A percentile compares a stretch with the other conserved stretches of the same genome.
Evolutionary conservation across 2,888 invertebrate species (phyloP).

Genomic region (Cheilosia soror): DNA sequence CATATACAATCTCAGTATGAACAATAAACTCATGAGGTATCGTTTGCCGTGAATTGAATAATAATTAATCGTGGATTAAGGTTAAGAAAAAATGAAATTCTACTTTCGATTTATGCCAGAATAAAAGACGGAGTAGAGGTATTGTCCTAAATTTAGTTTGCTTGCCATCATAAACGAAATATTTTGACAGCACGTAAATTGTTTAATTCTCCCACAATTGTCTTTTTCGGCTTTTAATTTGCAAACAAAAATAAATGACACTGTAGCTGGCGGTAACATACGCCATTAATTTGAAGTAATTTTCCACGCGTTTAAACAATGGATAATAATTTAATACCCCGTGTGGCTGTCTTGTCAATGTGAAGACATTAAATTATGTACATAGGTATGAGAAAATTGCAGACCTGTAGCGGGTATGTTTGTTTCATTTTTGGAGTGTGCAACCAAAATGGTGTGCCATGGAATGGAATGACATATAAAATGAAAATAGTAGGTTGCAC

Average conservation of each 20-base stretch:
- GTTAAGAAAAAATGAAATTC: slow-evolving; percentile 38
- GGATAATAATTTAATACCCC: slow-evolving; percentile 17
- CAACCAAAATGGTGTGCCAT: slow-evolving; percentile 11
- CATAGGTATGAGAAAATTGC: slow-evolving; percentile 36
- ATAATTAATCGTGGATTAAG: slow-evolving; percentile 57
- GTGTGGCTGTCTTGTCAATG: slow-evolving; percentile 27
- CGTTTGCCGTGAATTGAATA: slow-evolving; percentile 44
- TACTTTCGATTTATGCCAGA: slow-evolving; percentile 37
- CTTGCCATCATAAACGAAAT: background rate
- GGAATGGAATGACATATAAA: slow-evolving; percentile 12
- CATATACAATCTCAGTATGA: slow-evolving; percentile 17
- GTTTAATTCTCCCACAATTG: slow-evolving; percentile 43
- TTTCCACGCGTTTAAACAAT: slow-evolving; percentile 65
- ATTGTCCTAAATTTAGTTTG: background rate
- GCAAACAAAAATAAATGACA: slow-evolving; percentile 18
- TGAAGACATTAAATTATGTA: slow-evolving; percentile 20
- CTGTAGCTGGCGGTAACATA: background rate
- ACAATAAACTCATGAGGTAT: slow-evolving; percentile 33
- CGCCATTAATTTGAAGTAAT: slow-evolving; percentile 33
- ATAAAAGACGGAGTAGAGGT: too few relatives aligned
- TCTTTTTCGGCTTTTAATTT: slow-evolving; percentile 3
- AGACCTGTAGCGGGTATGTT: slow-evolving; percentile 11
- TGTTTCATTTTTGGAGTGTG: slow-evolving; percentile 14
- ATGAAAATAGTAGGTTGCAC: slow-evolving; percentile 23
- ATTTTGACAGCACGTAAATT: slow-evolving; percentile 30